phyloP scores from a whole-genome alignment of 2,113 vertebrate genomes.

The Empidonax traillii region DNA sequence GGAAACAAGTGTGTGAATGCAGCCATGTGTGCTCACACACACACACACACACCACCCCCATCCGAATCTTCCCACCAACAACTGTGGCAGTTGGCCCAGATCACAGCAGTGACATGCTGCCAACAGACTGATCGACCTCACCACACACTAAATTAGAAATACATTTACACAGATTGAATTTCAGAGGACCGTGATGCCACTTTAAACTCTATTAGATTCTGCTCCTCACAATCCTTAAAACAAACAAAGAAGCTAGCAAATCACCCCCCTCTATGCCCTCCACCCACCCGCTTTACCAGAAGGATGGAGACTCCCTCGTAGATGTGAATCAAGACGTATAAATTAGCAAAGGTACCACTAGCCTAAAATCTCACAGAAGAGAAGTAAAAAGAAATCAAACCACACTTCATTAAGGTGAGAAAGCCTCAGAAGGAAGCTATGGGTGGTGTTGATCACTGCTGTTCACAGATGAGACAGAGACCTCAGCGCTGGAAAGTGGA shows the following conservation, averaged over 20 bases:
- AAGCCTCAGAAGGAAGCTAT: neutral
- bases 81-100: conserved; percentile 51
- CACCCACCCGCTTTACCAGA: neutral
- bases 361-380: neutral
- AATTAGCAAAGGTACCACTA: neutral
- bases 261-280: neutral
- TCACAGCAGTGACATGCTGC: conserved; percentile 45
- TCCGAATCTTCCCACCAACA: conserved; percentile 59
- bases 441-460: neutral
- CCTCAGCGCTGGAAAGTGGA: neutral
- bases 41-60: neutral
- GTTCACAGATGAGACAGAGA: neutral
- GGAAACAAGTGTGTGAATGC: conserved; percentile 41
- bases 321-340: neutral
- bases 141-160: conserved; percentile 46
- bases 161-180: conserved; percentile 43
- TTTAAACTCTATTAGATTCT: conserved; percentile 22
- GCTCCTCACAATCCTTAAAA: neutral
- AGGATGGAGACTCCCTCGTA: neutral
- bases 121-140: conserved; percentile 47
- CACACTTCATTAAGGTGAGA: neutral
- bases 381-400: neutral
- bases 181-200: neutral
- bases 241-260: conserved; percentile 2
- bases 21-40: conserved; percentile 47